phyloP scores from a whole-genome alignment of 2,113 vertebrate genomes.

The Reinhardtius hippoglossoides region DNA sequence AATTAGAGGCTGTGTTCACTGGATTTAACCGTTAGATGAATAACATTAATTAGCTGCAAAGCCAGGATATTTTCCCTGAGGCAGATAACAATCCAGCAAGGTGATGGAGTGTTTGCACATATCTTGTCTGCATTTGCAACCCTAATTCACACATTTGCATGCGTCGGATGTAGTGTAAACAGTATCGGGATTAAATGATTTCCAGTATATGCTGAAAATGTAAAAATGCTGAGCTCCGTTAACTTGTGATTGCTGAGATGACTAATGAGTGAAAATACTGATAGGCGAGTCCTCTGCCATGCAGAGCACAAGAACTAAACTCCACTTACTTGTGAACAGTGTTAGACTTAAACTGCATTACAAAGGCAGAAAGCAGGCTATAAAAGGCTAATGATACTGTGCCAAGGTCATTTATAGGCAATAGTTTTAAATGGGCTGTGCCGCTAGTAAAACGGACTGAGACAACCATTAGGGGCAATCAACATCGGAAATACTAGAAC shows the following conservation, averaged over 20 bases:
- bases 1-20: slow-evolving; percentile 68
- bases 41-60: slow-evolving; percentile 74
- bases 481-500: slow-evolving; percentile 45
- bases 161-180: slow-evolving; percentile 32
- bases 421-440: slow-evolving; percentile 51
- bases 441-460: slow-evolving; percentile 43
- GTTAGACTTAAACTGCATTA: slow-evolving; percentile 41
- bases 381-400: slow-evolving; percentile 56
- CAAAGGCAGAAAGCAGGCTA: slow-evolving; percentile 48
- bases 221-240: slow-evolving; percentile 21
- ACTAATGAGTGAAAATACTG: slow-evolving; percentile 29
- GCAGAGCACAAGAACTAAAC: slow-evolving; percentile 39
- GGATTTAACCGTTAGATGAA: slow-evolving; percentile 70
- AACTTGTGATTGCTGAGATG: slow-evolving; percentile 21
- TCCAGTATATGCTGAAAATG: slow-evolving; percentile 18
- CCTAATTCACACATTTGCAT: slow-evolving; percentile 59
- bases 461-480: slow-evolving; percentile 47
- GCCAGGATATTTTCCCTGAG: slow-evolving; percentile 56
- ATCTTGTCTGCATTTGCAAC: slow-evolving; percentile 50
- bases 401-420: slow-evolving; percentile 67
- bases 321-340: slow-evolving; percentile 42
- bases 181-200: slow-evolving; percentile 20
- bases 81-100: slow-evolving; percentile 62
- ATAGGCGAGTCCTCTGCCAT: not conserved
- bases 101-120: slow-evolving; percentile 67